These are phyloP conservation scores for Drosophila putrida DNA, from an alignment of 2,888 invertebrate genomes.

Conservation along the genomic window DNA sequence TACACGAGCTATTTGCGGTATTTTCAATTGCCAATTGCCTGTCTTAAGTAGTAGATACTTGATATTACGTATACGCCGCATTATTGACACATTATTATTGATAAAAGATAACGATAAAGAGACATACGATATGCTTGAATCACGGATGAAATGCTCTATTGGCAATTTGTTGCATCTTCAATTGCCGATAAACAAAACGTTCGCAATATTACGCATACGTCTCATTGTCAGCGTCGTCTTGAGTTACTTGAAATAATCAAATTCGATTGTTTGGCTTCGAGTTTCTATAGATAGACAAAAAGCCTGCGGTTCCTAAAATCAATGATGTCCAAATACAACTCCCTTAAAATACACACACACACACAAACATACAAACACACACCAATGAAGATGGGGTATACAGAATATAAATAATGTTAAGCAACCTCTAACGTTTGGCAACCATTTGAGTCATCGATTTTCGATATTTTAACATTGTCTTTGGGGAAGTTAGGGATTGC, in stretches of 20 bases:
- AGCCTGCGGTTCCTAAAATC: slow-evolving; percentile 19
- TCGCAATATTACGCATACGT: slow-evolving; percentile 12
- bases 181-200: neutral
- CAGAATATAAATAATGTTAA: slow-evolving; percentile 7
- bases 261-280: slow-evolving; percentile 68
- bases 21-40: neutral
- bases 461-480: neutral
- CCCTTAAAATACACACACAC: neutral
- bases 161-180: slow-evolving; percentile 11
- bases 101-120: neutral
- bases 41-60: neutral
- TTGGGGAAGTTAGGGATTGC: neutral
- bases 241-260: slow-evolving; percentile 66
- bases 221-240: slow-evolving; percentile 23
- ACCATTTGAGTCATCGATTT: slow-evolving; percentile 24
- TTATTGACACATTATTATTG: slow-evolving; percentile 6
- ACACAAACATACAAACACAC: neutral
- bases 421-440: neutral
- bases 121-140: slow-evolving; percentile 1
- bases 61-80: slow-evolving; percentile 36
- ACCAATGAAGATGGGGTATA: slow-evolving; percentile 17
- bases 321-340: slow-evolving; percentile 10
- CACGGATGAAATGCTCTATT: slow-evolving; percentile 1
- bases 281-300: slow-evolving; percentile 26
- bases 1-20: neutral